Conservation (phyloP, 2,888 invertebrate genomes). For the Scotopteryx bipunctaria region DNA sequence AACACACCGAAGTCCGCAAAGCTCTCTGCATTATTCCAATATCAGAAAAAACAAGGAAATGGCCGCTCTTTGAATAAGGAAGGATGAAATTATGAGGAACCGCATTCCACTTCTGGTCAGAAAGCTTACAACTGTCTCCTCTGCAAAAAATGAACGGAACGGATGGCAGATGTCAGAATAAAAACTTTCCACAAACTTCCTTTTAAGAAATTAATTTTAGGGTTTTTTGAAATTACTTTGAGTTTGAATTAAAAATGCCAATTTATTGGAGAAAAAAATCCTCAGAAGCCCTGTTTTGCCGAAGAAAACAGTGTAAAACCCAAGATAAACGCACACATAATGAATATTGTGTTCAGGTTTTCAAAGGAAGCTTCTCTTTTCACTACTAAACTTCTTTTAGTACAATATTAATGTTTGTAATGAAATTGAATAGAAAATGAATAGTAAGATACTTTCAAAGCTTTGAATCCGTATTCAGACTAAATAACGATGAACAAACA, state of each 20-base stretch:
- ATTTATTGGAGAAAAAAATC: no score
- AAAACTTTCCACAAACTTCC: slow-evolving; percentile 43
- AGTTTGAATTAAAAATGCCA: background rate
- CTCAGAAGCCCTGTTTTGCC: no score
- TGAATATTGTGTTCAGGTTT: no score
- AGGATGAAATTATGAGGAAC: slow-evolving; percentile 10
- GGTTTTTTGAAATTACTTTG: background rate
- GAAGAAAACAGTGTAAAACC: no score
- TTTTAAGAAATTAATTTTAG: background rate
- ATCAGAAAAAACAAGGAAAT: background rate
- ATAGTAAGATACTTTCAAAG: no score
- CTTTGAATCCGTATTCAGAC: no score
- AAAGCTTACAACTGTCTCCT: slow-evolving; percentile 57
- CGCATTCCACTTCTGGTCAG: slow-evolving; percentile 22
- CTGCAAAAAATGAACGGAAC: slow-evolving; percentile 55
- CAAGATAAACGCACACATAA: no score
- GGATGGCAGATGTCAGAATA: slow-evolving; percentile 65
- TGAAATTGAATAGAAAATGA: no score
- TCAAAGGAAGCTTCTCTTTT: no score
- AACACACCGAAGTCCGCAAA: background rate
- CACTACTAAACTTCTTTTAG: no score
- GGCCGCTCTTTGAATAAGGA: background rate
- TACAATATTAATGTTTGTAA: no score
- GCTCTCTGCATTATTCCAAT: background rate
- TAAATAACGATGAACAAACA: no score